Evolutionary conservation across 2,797 vertebrate genomes (phyloP).

Genomic region (Tauraco hartlaubi): DNA sequence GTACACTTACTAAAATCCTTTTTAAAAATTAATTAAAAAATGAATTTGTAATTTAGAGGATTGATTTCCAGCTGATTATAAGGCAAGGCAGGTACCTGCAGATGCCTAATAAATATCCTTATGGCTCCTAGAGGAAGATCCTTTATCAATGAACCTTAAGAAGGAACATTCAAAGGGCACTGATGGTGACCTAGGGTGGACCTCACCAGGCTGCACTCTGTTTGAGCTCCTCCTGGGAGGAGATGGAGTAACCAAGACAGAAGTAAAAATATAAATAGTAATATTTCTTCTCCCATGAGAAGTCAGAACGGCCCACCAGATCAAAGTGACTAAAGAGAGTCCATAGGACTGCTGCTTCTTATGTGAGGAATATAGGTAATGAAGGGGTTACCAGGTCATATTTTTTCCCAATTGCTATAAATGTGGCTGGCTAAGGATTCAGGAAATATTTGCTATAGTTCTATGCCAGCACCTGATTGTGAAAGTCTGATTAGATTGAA

Average conservation of each 20-base stretch:
- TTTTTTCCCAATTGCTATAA: not conserved
- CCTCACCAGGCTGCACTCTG: not conserved
- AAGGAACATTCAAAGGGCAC: not conserved
- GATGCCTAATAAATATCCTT: not conserved
- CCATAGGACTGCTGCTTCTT: not conserved
- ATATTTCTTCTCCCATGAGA: not conserved
- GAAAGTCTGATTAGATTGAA: constrained; percentile 61
- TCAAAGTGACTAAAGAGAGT: not conserved
- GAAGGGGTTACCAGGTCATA: not conserved
- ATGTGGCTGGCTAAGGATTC: constrained; percentile 28
- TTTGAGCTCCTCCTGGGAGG: not conserved
- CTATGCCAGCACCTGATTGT: constrained; percentile 47
- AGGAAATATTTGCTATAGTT: constrained; percentile 54
- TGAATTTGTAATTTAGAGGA: not conserved
- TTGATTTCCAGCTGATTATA: not conserved
- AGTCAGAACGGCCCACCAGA: not conserved
- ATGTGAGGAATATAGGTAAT: not conserved
- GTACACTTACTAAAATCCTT: not conserved
- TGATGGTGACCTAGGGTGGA: not conserved
- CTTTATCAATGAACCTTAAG: not conserved
- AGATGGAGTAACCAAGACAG: not conserved
- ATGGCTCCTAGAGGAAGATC: not conserved
- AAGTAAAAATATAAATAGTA: not conserved
- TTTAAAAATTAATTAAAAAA: too few species aligned
- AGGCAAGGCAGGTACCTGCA: not conserved